Base-by-base conservation (phyloP, 1,140 invertebrate genomes). In the Zaprionus nigranus region DNA sequence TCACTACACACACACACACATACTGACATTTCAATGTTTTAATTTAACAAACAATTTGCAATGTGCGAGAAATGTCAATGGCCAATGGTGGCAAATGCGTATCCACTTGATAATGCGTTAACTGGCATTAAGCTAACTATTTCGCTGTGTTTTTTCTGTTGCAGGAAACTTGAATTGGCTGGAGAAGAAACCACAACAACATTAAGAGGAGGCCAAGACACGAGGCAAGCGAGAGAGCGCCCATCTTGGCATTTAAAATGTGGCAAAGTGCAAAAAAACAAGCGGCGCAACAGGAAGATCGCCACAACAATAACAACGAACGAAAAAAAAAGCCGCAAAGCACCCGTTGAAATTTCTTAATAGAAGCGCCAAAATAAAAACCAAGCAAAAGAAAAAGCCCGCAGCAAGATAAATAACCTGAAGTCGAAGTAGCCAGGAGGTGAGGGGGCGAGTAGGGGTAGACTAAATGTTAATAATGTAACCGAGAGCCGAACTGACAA, bases 401-500 rank as follows among this genome's bases (percentile, higher is more conserved):
- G 20, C 34, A 67, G 51, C n/a, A 61, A 59, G 38, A 67, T 51
- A 75, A 78, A 81, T 73, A 78, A 77, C 75, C 75, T 65, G 69
- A 49, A 86, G 79, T 75, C 76, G 63, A 17, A 9, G 6, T 17
- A 17, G 40, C 40, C 12, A 15, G 36, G 36, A 1, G 12, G 13
- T 0, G 36, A 38, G 5, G 13, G 13, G 7, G 40, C 28, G 3
- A 11, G 30, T 34, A 9, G n/a, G 40, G 40, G 40, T 69, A 87
- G 87, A 90, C 88, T 88, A 88, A 84, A 88, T 88, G 85, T 90
- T 90, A 88, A 90, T 87, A 78, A 62, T 69, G 78, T 78, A 78
- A 64, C 58, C 13, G 56, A 63, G 38, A 63, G 38, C 56, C 51
- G 51, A 53, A 70, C 7, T 9, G 73, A 60, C 74, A 58, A 79